These are phyloP conservation scores for Eulemur albifrons DNA, from an alignment of 2,797 vertebrate species.

Conservation along the genomic window DNA sequence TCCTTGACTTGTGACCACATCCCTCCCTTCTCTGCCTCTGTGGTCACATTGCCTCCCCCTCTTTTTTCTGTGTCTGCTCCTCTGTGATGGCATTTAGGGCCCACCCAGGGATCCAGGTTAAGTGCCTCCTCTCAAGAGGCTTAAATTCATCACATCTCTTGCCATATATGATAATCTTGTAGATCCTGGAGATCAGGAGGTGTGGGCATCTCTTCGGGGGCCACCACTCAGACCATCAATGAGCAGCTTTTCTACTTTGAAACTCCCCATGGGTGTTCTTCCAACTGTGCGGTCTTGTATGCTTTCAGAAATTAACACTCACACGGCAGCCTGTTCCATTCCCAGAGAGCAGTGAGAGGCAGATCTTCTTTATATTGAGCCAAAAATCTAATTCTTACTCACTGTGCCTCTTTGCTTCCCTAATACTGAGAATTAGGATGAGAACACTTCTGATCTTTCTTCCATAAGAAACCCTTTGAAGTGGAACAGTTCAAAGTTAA, in stretches of 20 bases:
- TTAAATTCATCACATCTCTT: not conserved
- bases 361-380: not conserved
- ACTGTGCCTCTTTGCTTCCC: not conserved
- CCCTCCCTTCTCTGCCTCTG: not conserved
- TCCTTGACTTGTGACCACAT: not conserved
- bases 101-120: not conserved
- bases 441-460: conserved; percentile 18
- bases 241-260: not conserved
- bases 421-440: not conserved
- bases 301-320: not conserved
- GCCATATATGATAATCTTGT: not conserved
- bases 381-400: not conserved
- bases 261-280: not conserved
- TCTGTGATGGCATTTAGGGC: not conserved
- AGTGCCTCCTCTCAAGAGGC: not conserved
- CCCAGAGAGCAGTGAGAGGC: not conserved
- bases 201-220: not conserved
- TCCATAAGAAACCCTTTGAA: not conserved
- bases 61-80: not conserved
- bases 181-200: not conserved
- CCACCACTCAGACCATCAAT: too few species aligned
- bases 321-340: not conserved
- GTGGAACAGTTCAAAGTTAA: not conserved
- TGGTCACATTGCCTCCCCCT: not conserved
- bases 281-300: not conserved